Conservation (phyloP, 2,888 invertebrate genomes). For the Habrosyne pyritoides region DNA sequence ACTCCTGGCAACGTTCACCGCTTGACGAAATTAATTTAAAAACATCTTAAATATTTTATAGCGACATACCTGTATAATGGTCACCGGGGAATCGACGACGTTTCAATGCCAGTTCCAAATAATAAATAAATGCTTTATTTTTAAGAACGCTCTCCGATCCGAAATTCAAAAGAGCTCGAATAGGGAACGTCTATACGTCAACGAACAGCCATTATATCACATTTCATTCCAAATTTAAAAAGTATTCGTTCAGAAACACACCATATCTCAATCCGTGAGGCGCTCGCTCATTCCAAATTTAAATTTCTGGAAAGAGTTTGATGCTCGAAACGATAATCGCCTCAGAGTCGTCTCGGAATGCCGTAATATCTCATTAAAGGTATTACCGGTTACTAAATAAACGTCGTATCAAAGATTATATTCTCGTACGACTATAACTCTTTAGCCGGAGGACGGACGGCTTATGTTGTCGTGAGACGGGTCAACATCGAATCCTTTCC, state of each 20-base stretch:
- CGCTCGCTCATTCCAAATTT: conserved; percentile 70
- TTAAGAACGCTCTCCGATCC: conserved; percentile 19
- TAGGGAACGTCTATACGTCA: conserved; percentile 57
- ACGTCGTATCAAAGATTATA: conserved; percentile 47
- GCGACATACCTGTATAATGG: conserved; percentile 36
- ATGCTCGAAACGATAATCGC: conserved; percentile 74
- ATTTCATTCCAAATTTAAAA: conserved; percentile 74
- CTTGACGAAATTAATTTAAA: conserved; percentile 40
- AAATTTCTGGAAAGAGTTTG: conserved; percentile 79
- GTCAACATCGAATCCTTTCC: conserved; percentile 39
- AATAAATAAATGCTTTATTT: conserved; percentile 4
- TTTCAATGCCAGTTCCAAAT: background rate
- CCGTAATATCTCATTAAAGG: conserved; percentile 75
- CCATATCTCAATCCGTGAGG: conserved; percentile 71
- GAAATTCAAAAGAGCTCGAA: conserved; percentile 42
- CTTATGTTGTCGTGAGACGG: conserved; percentile 42
- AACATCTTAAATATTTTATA: conserved; percentile 59
- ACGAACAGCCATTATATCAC: conserved; percentile 64
- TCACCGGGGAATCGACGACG: conserved; percentile 10
- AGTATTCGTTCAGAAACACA: conserved; percentile 68
- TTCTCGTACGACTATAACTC: conserved; percentile 49
- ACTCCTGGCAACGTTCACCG: conserved; percentile 57
- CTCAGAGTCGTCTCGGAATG: conserved; percentile 66
- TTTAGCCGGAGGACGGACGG: conserved; percentile 41
- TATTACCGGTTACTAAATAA: conserved; percentile 41